These are phyloP conservation scores for Metellina segmentata DNA, from an alignment of 2,888 invertebrate species.

Conservation along the genomic window DNA sequence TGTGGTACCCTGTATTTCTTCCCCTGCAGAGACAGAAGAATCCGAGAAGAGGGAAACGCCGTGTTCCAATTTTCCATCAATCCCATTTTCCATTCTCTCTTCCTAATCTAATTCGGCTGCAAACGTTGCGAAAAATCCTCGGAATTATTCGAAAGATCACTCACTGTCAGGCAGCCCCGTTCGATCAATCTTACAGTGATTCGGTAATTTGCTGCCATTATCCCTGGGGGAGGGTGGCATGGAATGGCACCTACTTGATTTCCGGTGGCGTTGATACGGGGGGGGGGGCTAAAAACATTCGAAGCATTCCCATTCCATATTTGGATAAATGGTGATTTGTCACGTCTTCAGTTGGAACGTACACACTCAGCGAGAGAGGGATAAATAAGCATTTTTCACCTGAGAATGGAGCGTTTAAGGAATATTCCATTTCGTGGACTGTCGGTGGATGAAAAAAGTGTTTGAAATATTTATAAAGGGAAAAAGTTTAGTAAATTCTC, in stretches of 20 bases:
- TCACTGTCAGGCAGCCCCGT: conserved; percentile 42
- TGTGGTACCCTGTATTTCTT: not conserved
- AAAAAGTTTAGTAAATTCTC: not conserved
- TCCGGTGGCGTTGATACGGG: conserved; percentile 9
- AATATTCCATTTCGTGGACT: not conserved
- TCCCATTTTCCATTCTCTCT: conserved; percentile 33
- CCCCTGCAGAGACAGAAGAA: not conserved
- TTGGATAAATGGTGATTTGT: conserved; percentile 67
- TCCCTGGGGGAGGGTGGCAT: conserved; percentile 26
- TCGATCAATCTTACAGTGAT: conserved; percentile 58
- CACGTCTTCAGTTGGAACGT: conserved; percentile 9
- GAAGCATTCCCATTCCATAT: conserved; percentile 37
- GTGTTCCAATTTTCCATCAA: conserved; percentile 32
- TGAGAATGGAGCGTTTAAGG: not conserved
- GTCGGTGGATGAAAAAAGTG: not conserved
- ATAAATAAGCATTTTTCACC: not conserved
- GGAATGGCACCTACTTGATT: conserved; percentile 54
- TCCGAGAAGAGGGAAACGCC: not conserved
- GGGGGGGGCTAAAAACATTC: conserved; percentile 51
- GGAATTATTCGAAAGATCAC: conserved; percentile 56
- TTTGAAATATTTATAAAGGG: not conserved
- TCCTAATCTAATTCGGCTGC: conserved; percentile 56
- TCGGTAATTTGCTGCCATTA: conserved; percentile 67
- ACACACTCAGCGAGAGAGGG: not conserved
- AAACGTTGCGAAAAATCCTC: conserved; percentile 38